phyloP scores from a whole-genome alignment of 37 sponge, comb jelly and placozoan species.

The Haliclona indistincta region DNA sequence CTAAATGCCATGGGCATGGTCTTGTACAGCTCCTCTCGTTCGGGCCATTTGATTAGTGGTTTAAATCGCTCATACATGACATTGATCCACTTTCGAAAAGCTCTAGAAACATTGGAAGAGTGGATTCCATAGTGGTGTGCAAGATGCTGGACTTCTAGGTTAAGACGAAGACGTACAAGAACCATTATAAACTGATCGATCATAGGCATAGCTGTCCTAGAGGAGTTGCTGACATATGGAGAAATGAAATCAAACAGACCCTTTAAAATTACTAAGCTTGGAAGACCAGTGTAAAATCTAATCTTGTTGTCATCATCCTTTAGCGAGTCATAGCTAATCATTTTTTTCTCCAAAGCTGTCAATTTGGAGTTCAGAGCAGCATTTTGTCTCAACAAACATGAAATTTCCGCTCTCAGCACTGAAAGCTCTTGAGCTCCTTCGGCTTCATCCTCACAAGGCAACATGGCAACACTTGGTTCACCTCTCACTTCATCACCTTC shows the following conservation, averaged over 20 bases:
- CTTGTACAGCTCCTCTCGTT: slow-evolving; percentile 16
- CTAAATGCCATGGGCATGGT: slow-evolving; percentile 23
- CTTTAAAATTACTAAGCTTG: slow-evolving; percentile 4
- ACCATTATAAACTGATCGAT: slow-evolving; percentile 46
- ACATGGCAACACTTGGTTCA: no score
- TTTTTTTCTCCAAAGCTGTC: no score
- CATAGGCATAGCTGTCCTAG: background rate
- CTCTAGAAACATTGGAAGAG: slow-evolving; percentile 12
- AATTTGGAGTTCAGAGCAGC: no score
- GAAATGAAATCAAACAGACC: slow-evolving; percentile 22
- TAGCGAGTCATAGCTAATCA: no score
- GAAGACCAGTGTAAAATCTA: slow-evolving; percentile 41
- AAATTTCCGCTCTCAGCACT: no score
- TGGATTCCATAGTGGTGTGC: slow-evolving; percentile 1
- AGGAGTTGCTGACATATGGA: background rate
- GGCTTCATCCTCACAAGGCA: no score
- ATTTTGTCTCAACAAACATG: no score
- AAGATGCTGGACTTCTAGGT: slow-evolving; percentile 19
- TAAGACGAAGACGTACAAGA: slow-evolving; percentile 33
- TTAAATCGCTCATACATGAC: slow-evolving; percentile 16
- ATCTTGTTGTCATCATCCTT: slow-evolving; percentile 25
- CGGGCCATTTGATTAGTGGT: slow-evolving; percentile 37
- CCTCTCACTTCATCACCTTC: no score
- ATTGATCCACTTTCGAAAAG: slow-evolving; percentile 34
- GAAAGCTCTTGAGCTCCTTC: no score